Evolutionary conservation across 2,113 vertebrate species (phyloP).

Genomic region (Henicopernis longicauda): DNA sequence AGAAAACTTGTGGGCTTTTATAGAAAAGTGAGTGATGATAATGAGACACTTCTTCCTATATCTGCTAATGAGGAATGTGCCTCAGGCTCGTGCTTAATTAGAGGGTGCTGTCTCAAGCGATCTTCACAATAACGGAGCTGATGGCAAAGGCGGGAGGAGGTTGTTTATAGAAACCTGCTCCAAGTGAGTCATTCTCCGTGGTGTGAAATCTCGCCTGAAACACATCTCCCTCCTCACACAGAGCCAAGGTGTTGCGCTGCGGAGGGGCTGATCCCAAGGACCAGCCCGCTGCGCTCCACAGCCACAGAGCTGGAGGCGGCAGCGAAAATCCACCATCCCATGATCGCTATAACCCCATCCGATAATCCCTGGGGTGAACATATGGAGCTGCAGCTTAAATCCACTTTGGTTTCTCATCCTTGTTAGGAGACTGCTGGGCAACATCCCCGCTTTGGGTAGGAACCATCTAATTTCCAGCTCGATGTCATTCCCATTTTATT

Average conservation of each 20-base stretch:
- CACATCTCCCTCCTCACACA: not conserved
- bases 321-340: not conserved
- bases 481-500: not conserved
- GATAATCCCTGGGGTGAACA: not conserved
- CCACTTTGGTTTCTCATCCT: not conserved
- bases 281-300: not conserved
- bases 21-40: not conserved
- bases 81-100: conserved; percentile 2
- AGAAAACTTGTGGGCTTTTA: not conserved
- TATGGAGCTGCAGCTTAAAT: not conserved
- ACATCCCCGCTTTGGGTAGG: not conserved
- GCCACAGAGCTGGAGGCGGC: not conserved
- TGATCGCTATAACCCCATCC: not conserved
- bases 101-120: not conserved
- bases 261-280: not conserved
- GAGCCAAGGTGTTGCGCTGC: not conserved
- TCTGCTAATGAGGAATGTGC: not conserved
- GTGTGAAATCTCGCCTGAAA: not conserved
- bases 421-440: not conserved
- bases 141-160: conserved; percentile 9
- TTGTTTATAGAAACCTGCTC: conserved; percentile 22
- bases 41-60: not conserved
- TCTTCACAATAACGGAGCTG: not conserved
- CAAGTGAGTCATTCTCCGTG: not conserved
- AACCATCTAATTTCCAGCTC: not conserved